Conservation (phyloP, 1,140 invertebrate species). For the Papilio polyxenes region DNA sequence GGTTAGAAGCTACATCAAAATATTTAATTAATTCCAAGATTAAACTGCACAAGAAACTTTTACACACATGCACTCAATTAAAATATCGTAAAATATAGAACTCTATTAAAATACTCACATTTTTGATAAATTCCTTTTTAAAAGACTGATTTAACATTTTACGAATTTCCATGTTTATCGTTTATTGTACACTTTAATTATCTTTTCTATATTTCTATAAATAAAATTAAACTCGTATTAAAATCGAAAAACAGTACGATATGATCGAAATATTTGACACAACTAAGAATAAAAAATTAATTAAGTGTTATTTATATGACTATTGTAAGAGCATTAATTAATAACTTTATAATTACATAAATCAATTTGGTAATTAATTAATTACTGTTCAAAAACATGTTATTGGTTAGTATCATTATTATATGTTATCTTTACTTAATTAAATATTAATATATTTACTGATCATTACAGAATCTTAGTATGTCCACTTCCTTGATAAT, state of each 20-base stretch:
- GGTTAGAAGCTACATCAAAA: neutral
- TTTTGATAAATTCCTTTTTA: neutral
- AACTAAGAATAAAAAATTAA: constrained; percentile 46
- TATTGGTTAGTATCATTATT: constrained; percentile 26
- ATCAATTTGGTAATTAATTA: constrained; percentile 42
- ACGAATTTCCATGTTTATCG: neutral
- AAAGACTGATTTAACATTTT: constrained; percentile 18
- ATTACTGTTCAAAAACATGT: constrained; percentile 28
- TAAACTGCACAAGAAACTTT: neutral
- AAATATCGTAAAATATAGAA: neutral
- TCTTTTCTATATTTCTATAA: neutral
- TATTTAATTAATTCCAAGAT: neutral
- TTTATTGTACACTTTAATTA: neutral
- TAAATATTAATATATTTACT: constrained; percentile 34
- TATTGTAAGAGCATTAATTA: constrained; percentile 55
- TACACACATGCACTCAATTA: neutral
- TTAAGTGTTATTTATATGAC: constrained; percentile 52
- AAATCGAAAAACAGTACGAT: neutral
- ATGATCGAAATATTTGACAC: neutral
- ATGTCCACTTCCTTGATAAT: neutral
- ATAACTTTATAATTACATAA: constrained; percentile 50
- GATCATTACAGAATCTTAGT: constrained; percentile 32
- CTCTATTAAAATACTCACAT: neutral
- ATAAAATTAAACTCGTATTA: neutral
- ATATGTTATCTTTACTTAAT: constrained; percentile 19